Conservation (phyloP, 2,113 vertebrate genomes). For the Furnarius figulus region DNA sequence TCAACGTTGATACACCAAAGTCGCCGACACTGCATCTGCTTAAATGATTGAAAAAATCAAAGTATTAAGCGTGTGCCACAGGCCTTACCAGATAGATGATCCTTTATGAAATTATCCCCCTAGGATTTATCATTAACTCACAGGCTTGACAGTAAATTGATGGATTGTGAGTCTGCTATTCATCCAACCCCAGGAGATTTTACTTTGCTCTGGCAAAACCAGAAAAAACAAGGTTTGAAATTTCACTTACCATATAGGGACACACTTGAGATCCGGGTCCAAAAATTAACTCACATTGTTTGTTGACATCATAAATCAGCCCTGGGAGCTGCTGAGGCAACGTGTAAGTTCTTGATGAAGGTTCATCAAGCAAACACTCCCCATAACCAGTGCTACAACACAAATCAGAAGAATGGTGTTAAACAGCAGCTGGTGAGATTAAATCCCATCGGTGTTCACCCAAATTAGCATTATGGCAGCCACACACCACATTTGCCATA, state of each 20-base stretch:
- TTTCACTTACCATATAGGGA: slow-evolving; percentile 94
- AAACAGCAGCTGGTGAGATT: background rate
- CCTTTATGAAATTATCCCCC: background rate
- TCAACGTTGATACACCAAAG: slow-evolving; percentile 95
- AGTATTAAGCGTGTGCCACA: background rate
- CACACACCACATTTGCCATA: background rate
- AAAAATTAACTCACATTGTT: slow-evolving; percentile 99
- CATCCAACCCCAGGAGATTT: background rate
- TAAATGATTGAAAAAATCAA: slow-evolving; percentile 17
- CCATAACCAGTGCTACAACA: slow-evolving; percentile 94
- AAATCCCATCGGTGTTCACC: background rate
- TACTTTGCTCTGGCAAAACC: background rate
- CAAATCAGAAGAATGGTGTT: slow-evolving; percentile 73
- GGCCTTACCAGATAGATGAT: background rate
- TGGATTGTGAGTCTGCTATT: background rate
- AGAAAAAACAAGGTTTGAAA: slow-evolving; percentile 16
- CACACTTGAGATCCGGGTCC: slow-evolving; percentile 96
- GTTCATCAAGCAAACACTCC: slow-evolving; percentile 96
- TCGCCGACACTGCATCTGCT: slow-evolving; percentile 92
- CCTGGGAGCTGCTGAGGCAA: slow-evolving; percentile 92
- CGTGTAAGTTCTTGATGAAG: slow-evolving; percentile 86
- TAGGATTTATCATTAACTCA: background rate
- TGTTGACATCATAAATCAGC: slow-evolving; percentile 92
- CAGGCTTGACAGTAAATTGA: background rate
- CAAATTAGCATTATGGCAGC: background rate